Base-by-base conservation (phyloP, 2,888 invertebrate genomes). In the Marronus borbonicus region DNA sequence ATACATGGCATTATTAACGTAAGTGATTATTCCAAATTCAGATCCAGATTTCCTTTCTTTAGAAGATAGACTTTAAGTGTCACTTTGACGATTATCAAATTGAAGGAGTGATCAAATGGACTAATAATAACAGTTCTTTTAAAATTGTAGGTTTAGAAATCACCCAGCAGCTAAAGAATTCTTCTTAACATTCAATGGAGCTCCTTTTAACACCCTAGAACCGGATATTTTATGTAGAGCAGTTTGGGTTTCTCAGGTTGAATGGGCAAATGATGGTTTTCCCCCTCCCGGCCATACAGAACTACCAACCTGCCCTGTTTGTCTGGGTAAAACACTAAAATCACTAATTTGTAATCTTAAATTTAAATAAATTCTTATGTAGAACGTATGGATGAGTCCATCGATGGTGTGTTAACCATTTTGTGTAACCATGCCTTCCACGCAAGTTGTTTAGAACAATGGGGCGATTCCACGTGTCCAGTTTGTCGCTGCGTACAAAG, bases 351-450 rank as follows among this genome's bases (percentile, higher is more conserved):
- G 0, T 17, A 55, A 55, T 55, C 5, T 17, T n/a, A 2, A 7
- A 55, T 55, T 55, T 44, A 28, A 36, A 12, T 3, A 36, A 74
- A 74, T 8, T 28, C 88, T 88, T 88, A 88, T 80, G 82, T 89
- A 89, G 99, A 99, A 89, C 93, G 98, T 79, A 97, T 97, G 98
- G 99, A 99, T 88, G 99, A 99, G 89, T 97, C 98, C 83, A 97
- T 98, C 12, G 98, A 98, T 87, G 98, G 98, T 12, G 96, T 99
- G 80, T 90, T 99, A 82, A 98, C 98, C 39, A 98, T 99, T 86
- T 92, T 99, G 80, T 99, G 99, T 88, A 99, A 99, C 89, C 99
- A 99, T 89, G 95, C 97, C 1, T 99, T 99, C 90, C 99, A 99
- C 89, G 95, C 97, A 10, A 94, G 94, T 85, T 99, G 99, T 89